These are phyloP conservation scores for Cydia amplana DNA, from an alignment of 1,140 invertebrate species.

Conservation along the genomic window DNA sequence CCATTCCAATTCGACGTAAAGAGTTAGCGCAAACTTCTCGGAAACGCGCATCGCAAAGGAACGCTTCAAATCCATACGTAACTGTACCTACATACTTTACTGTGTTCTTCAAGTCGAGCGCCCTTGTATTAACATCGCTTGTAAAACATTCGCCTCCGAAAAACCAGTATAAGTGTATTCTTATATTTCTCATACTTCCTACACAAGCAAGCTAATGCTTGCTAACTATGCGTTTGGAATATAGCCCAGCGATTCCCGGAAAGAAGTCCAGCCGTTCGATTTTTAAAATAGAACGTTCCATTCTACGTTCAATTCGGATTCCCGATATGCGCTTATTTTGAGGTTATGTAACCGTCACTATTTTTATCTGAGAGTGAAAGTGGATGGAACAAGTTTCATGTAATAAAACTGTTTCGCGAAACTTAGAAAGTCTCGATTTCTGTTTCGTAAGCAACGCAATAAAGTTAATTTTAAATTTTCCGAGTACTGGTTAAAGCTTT, in stretches of 20 bases:
- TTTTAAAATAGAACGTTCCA: slow-evolving; percentile 3
- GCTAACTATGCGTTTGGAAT: neutral
- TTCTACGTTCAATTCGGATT: neutral
- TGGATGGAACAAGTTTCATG: neutral
- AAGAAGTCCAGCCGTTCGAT: neutral
- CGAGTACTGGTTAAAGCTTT: neutral
- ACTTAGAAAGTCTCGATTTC: slow-evolving; percentile 13
- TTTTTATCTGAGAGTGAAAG: neutral
- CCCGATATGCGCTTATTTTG: neutral
- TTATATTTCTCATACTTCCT: neutral
- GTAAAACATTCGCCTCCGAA: neutral
- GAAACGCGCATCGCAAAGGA: neutral
- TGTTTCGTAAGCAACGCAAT: slow-evolving; percentile 11
- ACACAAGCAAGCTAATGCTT: neutral
- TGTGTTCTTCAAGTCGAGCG: neutral
- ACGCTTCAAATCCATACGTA: neutral
- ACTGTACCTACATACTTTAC: neutral
- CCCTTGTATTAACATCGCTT: neutral
- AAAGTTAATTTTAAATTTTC: neutral
- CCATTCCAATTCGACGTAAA: neutral
- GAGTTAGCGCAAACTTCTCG: neutral
- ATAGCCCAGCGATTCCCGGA: neutral
- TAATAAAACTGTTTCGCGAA: slow-evolving; percentile 11
- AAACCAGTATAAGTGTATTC: neutral
- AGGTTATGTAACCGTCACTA: slow-evolving; percentile 10